Conservation (phyloP, 2,797 vertebrate species). For the Neosilurus mollespiculum region DNA sequence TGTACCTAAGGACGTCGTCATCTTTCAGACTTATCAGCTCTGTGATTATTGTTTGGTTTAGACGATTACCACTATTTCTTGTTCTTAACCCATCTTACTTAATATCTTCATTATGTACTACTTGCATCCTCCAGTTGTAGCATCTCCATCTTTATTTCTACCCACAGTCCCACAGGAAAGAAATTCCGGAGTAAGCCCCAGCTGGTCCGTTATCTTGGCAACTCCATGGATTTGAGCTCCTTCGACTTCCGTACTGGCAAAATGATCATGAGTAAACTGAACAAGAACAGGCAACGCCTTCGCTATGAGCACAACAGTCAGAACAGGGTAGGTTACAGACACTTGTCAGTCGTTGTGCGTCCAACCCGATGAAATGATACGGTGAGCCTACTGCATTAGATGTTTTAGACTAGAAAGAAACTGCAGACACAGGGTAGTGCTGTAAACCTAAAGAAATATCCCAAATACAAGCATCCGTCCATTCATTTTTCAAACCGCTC, state of each 20-base stretch:
- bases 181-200: slow-evolving; percentile 94
- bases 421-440: not conserved
- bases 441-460: not conserved
- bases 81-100: not conserved
- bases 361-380: too few species aligned
- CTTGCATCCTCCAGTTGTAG: not conserved
- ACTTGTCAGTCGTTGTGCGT: not conserved
- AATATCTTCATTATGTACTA: not conserved
- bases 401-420: not conserved
- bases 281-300: slow-evolving; percentile 86
- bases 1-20: not conserved
- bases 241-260: slow-evolving; percentile 85
- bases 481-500: too few species aligned
- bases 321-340: slow-evolving; percentile 75
- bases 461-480: not conserved
- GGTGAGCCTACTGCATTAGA: too few species aligned
- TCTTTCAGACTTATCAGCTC: not conserved
- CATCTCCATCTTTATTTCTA: not conserved
- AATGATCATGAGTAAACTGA: slow-evolving; percentile 88
- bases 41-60: not conserved
- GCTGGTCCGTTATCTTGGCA: slow-evolving; percentile 85
- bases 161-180: slow-evolving; percentile 85
- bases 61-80: not conserved
- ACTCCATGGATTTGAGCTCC: slow-evolving; percentile 83
- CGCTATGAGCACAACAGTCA: slow-evolving; percentile 84